phyloP scores from a whole-genome alignment of 37 sponge, comb jelly and placozoan species.

The Theonella swinhoei region DNA sequence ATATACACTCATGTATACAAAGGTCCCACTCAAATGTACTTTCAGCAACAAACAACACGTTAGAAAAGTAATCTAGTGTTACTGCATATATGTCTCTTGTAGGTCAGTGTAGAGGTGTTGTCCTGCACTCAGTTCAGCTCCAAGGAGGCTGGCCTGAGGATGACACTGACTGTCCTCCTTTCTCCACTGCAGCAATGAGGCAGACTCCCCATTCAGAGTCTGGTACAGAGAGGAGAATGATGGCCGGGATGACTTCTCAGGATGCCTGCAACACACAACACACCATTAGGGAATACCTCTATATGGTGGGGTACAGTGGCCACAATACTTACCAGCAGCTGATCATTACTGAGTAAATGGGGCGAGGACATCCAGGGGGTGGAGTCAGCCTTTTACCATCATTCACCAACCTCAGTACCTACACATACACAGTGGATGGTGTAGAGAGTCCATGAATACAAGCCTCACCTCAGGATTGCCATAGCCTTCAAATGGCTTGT shows the following conservation, averaged over 20 bases:
- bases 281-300: not conserved
- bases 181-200: not conserved
- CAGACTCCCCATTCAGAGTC: not conserved
- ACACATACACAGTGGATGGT: not conserved
- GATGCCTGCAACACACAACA: not conserved
- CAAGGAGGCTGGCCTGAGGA: too few relatives aligned
- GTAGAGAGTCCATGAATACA: not conserved
- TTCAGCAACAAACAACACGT: too few relatives aligned
- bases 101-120: too few relatives aligned
- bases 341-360: constrained; percentile 12
- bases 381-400: not conserved
- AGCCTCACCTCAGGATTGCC: not conserved
- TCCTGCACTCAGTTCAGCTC: too few relatives aligned
- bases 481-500: not conserved
- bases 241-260: not conserved
- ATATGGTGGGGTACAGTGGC: not conserved
- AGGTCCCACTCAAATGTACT: too few relatives aligned
- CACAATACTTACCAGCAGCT: constrained; percentile 17
- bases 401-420: not conserved
- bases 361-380: constrained; percentile 27
- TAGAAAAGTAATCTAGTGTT: too few relatives aligned
- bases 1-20: too few relatives aligned
- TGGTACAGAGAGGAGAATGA: not conserved
- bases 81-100: too few relatives aligned
- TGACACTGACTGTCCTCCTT: not conserved